These are phyloP conservation scores for Clamator glandarius DNA, from an alignment of 2,797 vertebrate species.

Conservation along the genomic window DNA sequence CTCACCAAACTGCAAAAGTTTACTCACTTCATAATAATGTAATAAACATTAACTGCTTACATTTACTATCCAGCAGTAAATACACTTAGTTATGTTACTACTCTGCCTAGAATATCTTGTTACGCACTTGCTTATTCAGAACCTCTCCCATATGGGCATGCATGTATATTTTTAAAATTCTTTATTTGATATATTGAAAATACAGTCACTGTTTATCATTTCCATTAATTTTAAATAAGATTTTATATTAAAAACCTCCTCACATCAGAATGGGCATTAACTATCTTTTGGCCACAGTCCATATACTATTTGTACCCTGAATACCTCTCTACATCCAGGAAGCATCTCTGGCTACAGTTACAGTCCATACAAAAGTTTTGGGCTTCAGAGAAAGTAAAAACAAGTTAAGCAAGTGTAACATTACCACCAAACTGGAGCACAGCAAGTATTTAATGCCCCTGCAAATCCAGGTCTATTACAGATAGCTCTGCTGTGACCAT, in stretches of 20 bases:
- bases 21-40: background rate
- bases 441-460: fast-evolving
- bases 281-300: background rate
- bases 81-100: background rate
- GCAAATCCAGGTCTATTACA: background rate
- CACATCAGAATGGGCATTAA: background rate
- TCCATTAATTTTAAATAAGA: background rate
- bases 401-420: fast-evolving
- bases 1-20: background rate
- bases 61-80: background rate
- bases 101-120: background rate
- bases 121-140: background rate
- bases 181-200: background rate
- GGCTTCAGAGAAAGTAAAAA: background rate
- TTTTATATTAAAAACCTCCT: background rate
- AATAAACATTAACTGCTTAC: background rate
- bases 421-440: background rate
- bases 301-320: background rate
- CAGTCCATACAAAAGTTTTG: background rate
- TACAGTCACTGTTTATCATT: background rate
- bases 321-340: too few species aligned
- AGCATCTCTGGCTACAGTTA: background rate
- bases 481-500: background rate
- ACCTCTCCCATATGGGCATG: too few species aligned
- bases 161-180: background rate